Conservation (phyloP, 2,113 vertebrate genomes). For the Halichoeres trimaculatus region DNA sequence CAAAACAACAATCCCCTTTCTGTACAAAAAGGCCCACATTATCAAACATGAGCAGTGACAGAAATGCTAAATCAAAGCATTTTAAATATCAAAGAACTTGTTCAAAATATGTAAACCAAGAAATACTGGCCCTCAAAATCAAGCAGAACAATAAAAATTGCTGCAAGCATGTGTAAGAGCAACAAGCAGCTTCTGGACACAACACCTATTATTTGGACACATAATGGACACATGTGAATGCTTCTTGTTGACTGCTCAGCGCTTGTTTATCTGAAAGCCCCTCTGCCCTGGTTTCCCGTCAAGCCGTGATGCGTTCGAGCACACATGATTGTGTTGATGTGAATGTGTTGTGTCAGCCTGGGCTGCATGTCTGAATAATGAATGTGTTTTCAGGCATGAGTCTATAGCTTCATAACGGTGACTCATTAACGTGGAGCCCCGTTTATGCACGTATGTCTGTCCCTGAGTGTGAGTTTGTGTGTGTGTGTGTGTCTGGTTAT, state of each 20-base stretch:
- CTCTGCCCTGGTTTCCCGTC: conserved; percentile 26
- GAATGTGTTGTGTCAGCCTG: conserved; percentile 48
- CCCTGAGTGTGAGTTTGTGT: not conserved
- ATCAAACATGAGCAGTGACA: too few species aligned
- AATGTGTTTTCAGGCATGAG: conserved; percentile 62
- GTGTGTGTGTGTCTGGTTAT: conserved; percentile 1
- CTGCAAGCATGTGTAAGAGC: too few species aligned
- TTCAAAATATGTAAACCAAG: too few species aligned
- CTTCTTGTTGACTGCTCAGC: conserved; percentile 31
- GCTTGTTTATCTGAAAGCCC: conserved; percentile 21
- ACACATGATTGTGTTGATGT: conserved; percentile 30
- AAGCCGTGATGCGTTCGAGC: conserved; percentile 45
- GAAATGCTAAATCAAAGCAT: too few species aligned
- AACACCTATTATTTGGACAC: not conserved
- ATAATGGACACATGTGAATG: not conserved
- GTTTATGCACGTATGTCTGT: not conserved
- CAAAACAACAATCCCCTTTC: too few species aligned
- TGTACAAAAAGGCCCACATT: too few species aligned
- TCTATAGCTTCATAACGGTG: conserved; percentile 34
- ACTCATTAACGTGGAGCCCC: conserved; percentile 43
- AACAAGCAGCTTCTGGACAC: too few species aligned
- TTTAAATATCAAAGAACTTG: too few species aligned
- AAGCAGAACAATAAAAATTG: too few species aligned
- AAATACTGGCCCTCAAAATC: too few species aligned
- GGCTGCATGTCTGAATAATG: conserved; percentile 60